Conservation (phyloP, 2,797 vertebrate species). For the Enteromius fasciolatus region DNA sequence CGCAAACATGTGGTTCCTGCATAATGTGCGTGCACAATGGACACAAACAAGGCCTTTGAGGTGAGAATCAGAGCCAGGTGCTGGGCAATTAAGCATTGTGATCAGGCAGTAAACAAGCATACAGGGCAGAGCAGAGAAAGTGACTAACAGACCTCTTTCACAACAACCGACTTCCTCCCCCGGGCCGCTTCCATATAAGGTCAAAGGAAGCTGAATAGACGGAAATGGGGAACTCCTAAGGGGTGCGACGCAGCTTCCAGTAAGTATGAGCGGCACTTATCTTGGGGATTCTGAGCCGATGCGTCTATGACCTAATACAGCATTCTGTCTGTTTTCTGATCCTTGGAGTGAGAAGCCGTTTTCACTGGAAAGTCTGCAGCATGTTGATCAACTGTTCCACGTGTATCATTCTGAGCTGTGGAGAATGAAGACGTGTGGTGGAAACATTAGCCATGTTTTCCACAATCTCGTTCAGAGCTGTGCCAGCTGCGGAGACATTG, state of each 20-base stretch:
- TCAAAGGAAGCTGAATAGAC: conserved; percentile 27
- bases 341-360: neutral
- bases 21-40: neutral
- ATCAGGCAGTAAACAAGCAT: conserved; percentile 28
- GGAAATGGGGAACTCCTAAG: conserved; percentile 40
- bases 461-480: neutral
- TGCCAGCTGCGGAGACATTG: neutral
- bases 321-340: neutral
- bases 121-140: conserved; percentile 2
- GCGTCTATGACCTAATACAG: conserved; percentile 12
- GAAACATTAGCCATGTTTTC: conserved; percentile 7
- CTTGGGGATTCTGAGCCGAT: conserved; percentile 5
- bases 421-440: neutral
- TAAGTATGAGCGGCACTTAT: conserved; percentile 11
- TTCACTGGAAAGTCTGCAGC: conserved; percentile 28
- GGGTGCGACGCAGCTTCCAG: conserved; percentile 6
- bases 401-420: neutral
- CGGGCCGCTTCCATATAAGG: conserved; percentile 16
- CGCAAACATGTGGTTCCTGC: conserved; percentile 6
- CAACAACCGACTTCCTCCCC: conserved; percentile 37
- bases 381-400: neutral
- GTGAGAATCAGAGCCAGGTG: conserved; percentile 26
- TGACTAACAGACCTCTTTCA: conserved; percentile 45
- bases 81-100: conserved; percentile 25
- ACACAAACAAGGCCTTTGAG: conserved; percentile 27